Evolutionary conservation across 2,888 invertebrate genomes (phyloP).

Genomic region (Protophormia terraenovae): DNA sequence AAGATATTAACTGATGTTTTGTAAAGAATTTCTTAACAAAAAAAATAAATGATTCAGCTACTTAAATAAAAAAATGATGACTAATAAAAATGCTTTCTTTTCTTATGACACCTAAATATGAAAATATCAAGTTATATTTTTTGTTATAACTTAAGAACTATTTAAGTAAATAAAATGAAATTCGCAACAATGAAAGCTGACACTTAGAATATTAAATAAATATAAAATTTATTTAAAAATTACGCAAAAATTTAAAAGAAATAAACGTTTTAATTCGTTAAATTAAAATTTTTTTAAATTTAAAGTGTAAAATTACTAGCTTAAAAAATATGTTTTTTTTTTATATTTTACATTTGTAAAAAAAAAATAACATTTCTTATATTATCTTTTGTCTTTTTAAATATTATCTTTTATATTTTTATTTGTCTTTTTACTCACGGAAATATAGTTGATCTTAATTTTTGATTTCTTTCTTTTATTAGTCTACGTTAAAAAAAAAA

Average conservation of each 20-base stretch:
- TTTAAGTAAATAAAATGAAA: neutral
- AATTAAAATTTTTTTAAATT: too few species aligned
- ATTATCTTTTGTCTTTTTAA: too few species aligned
- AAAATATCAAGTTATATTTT: neutral
- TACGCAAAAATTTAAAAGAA: too few species aligned
- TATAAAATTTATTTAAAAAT: too few species aligned
- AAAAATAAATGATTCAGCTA: neutral
- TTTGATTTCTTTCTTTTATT: neutral
- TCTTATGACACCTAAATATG: neutral
- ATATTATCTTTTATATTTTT: neutral
- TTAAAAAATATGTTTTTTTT: too few species aligned
- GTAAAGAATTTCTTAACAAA: neutral
- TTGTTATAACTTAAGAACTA: neutral
- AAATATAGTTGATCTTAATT: slow-evolving; percentile 21
- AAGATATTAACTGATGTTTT: neutral
- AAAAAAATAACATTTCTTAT: too few species aligned
- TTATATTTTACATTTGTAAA: too few species aligned
- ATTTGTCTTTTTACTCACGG: neutral
- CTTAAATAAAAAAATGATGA: neutral
- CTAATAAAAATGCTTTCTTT: neutral
- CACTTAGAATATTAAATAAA: too few species aligned
- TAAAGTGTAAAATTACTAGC: too few species aligned
- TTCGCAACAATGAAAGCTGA: too few species aligned
- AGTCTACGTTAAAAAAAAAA: too few species aligned
- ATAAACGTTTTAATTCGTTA: too few species aligned